These are phyloP conservation scores for Pelobates cultripes DNA, from an alignment of 2,797 vertebrate genomes.

Conservation along the genomic window DNA sequence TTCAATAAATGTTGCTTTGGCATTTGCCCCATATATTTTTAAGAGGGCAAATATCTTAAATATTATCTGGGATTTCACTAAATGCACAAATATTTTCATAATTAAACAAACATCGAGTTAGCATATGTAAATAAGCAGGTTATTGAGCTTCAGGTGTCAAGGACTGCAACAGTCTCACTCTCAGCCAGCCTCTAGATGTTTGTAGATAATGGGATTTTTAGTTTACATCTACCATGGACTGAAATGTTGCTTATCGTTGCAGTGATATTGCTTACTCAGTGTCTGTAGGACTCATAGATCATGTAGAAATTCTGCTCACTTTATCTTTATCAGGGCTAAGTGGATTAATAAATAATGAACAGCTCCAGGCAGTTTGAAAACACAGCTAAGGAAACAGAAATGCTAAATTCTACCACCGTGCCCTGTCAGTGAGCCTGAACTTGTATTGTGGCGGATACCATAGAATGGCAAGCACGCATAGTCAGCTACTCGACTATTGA, in stretches of 20 bases:
- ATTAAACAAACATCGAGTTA: no score
- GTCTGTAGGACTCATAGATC: constrained; percentile 41
- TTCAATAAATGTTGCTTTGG: no score
- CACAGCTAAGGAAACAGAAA: constrained; percentile 28
- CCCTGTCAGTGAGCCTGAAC: background rate
- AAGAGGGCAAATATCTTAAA: no score
- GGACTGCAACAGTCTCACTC: background rate
- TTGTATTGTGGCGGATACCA: constrained; percentile 6
- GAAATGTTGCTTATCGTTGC: background rate
- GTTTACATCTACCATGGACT: background rate
- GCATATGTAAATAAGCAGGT: no score
- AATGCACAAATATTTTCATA: no score
- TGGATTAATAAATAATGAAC: constrained; percentile 49
- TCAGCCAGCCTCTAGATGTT: background rate
- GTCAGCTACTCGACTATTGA: constrained; percentile 10
- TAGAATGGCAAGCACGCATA: constrained; percentile 6
- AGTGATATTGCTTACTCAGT: constrained; percentile 42
- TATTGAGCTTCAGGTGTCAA: no score
- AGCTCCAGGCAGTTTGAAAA: constrained; percentile 35
- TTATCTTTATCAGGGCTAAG: constrained; percentile 52
- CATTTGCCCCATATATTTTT: no score
- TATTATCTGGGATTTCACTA: no score
- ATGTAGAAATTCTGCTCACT: constrained; percentile 38
- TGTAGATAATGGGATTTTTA: background rate
- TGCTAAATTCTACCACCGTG: background rate